phyloP scores from a whole-genome alignment of 2,797 vertebrate genomes.

The Anguilla anguilla region DNA sequence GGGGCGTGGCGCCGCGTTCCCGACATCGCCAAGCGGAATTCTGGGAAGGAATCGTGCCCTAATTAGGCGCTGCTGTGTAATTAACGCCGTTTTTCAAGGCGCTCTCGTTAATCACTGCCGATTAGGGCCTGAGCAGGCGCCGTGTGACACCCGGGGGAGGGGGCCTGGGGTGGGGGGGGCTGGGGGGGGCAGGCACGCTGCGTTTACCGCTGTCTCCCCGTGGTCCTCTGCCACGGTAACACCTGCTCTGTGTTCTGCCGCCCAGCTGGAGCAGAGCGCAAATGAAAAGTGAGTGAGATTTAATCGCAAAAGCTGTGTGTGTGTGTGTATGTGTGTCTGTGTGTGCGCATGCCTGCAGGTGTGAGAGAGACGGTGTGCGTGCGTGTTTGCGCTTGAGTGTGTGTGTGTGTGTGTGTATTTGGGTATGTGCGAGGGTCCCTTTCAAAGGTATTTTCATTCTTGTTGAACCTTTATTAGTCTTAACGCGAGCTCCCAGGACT shows the following conservation, averaged over 20 bases:
- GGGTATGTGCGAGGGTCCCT: conserved; percentile 2
- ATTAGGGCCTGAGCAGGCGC: conserved; percentile 61
- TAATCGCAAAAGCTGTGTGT: not conserved
- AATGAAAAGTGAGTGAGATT: not conserved
- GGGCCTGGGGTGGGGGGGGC: conserved; percentile 26
- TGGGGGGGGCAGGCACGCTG: not conserved
- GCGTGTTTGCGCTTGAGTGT: conserved; percentile 20
- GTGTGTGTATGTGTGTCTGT: not conserved
- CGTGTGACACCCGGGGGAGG: conserved; percentile 37
- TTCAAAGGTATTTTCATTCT: not conserved
- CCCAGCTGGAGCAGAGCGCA: not conserved
- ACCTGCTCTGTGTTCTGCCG: not conserved
- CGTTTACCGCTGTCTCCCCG: not conserved
- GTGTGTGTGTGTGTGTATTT: not conserved
- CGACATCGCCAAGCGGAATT: conserved; percentile 50
- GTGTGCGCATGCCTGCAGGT: not conserved
- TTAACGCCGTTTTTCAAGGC: conserved; percentile 84
- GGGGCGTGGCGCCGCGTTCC: conserved; percentile 57
- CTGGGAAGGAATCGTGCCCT: not conserved
- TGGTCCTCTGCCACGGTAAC: not conserved
- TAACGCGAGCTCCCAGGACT: not conserved
- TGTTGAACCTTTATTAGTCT: too few species aligned
- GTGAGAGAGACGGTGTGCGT: conserved; percentile 3
- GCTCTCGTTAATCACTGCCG: conserved; percentile 82
- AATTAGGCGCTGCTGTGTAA: conserved; percentile 61